A percentile compares a stretch with the other conserved stretches of the same genome.
phyloP scores from a whole-genome alignment of 2,797 vertebrate species.

The Danio choprae region DNA sequence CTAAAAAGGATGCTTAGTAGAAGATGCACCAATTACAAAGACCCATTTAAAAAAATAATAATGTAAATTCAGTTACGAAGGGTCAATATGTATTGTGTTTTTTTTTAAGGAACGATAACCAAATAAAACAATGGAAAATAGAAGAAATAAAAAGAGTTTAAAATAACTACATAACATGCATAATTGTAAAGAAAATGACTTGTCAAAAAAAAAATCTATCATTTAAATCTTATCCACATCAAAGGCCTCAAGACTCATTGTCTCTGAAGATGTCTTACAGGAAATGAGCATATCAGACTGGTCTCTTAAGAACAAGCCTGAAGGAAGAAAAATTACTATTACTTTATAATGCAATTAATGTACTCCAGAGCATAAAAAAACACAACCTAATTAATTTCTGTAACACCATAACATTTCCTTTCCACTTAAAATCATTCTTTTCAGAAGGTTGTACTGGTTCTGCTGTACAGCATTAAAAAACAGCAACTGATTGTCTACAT shows the following conservation, averaged over 20 bases:
- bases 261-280: neutral
- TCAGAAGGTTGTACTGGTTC: neutral
- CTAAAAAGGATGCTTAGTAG: no score
- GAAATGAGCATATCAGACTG: neutral
- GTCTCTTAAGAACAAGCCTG: slow-evolving; percentile 1
- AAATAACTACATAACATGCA: neutral
- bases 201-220: neutral
- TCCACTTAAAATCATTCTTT: neutral
- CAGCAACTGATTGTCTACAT: neutral
- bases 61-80: neutral
- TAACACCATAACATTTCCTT: no score
- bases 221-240: neutral
- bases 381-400: slow-evolving; percentile 1
- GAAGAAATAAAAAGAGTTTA: neutral
- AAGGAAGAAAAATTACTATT: neutral
- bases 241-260: neutral
- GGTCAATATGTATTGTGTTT: neutral
- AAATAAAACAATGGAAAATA: neutral
- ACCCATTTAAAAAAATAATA: neutral
- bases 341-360: neutral
- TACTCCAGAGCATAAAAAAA: neutral
- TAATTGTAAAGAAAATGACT: neutral
- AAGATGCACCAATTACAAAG: no score
- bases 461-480: neutral
- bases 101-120: neutral